Conservation (phyloP, 2,888 invertebrate species). For the Epinotia demarniana region DNA sequence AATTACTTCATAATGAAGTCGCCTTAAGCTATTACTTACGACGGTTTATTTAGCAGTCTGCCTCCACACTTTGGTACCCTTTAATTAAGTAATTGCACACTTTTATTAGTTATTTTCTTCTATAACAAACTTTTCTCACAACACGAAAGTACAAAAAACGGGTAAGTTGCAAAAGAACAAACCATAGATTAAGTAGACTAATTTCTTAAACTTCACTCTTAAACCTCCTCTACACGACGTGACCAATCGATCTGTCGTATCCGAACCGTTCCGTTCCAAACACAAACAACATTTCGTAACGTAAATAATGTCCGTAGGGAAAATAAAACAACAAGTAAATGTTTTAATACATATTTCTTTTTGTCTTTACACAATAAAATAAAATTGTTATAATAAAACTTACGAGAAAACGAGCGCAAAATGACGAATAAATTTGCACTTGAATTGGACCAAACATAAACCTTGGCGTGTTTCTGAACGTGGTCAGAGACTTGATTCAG, state of each 20-base stretch:
- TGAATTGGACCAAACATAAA: no score
- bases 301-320: neutral
- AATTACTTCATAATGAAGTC: no score
- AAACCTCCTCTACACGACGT: neutral
- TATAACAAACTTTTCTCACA: neutral
- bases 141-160: neutral
- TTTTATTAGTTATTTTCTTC: neutral
- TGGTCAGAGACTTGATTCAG: neutral
- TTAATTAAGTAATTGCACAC: neutral
- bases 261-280: neutral
- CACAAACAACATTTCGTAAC: neutral
- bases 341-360: neutral
- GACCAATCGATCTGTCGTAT: neutral
- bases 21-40: neutral
- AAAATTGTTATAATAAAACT: no score
- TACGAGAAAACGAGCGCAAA: no score
- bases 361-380: neutral
- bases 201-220: slow-evolving; percentile 1
- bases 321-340: neutral
- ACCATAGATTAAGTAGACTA: neutral
- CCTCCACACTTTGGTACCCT: neutral
- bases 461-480: neutral
- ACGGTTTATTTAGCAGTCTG: neutral
- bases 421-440: no score
- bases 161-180: neutral